These are phyloP conservation scores for Brienomyrus longianalis DNA, from an alignment of 2,113 vertebrate species.

Conservation along the genomic window DNA sequence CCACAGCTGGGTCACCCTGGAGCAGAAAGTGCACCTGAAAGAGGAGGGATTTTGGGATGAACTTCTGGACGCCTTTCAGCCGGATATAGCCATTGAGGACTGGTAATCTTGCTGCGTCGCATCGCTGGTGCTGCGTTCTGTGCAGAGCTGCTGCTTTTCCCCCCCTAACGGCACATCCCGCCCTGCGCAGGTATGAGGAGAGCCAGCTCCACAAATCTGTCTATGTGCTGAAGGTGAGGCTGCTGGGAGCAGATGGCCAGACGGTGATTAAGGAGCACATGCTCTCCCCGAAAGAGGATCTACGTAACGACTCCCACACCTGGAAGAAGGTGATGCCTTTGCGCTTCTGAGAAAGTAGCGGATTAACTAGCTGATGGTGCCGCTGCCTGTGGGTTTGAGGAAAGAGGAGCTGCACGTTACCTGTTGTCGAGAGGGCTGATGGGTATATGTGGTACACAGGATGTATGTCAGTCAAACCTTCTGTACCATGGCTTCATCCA, in stretches of 20 bases:
- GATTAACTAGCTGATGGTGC: not conserved
- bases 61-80: slow-evolving; percentile 71
- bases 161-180: not conserved
- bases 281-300: slow-evolving; percentile 42
- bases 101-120: slow-evolving; percentile 54
- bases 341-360: not conserved
- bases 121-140: not conserved
- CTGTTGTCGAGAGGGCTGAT: not conserved
- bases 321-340: slow-evolving; percentile 59
- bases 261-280: slow-evolving; percentile 60
- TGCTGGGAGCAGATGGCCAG: slow-evolving; percentile 61
- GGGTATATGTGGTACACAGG: not conserved
- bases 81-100: slow-evolving; percentile 71
- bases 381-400: not conserved
- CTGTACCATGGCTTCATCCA: no score
- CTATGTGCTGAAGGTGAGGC: slow-evolving; percentile 70
- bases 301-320: slow-evolving; percentile 47
- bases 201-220: slow-evolving; percentile 63
- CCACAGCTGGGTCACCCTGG: slow-evolving; percentile 73
- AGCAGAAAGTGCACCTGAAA: slow-evolving; percentile 72
- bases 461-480: not conserved
- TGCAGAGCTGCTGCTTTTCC: not conserved
- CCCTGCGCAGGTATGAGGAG: slow-evolving; percentile 69
- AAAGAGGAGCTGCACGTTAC: not conserved
- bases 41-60: slow-evolving; percentile 74